Evolutionary conservation across 2,888 invertebrate species (phyloP).

Genomic region (Anarsia innoxiella): DNA sequence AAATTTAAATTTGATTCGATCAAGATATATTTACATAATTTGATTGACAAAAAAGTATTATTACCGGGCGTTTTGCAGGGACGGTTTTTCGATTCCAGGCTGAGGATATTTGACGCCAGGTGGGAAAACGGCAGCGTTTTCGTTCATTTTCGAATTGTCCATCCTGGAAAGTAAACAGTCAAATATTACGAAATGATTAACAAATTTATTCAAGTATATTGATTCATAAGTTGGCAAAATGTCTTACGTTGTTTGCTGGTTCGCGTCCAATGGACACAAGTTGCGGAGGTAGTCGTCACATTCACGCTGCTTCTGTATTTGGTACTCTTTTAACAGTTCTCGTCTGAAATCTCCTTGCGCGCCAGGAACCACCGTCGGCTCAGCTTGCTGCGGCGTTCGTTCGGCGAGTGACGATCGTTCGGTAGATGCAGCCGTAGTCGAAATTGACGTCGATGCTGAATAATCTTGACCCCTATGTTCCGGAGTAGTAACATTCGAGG

Average conservation of each 20-base stretch:
- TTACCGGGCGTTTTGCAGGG: conserved; percentile 12
- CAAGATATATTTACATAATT: too few species aligned
- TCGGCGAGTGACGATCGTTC: conserved; percentile 58
- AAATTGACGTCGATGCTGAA: conserved; percentile 76
- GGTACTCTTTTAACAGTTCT: conserved; percentile 87
- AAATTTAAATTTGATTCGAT: too few species aligned
- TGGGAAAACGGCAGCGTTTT: conserved; percentile 36
- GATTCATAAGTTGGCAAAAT: background rate
- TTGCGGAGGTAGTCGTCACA: conserved; percentile 66
- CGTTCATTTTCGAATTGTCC: conserved; percentile 39
- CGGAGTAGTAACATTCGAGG: conserved; percentile 77
- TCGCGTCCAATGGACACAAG: conserved; percentile 55
- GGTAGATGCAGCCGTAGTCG: conserved; percentile 82
- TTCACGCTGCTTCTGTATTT: conserved; percentile 82
- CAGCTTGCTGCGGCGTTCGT: conserved; percentile 40
- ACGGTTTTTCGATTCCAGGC: conserved; percentile 33
- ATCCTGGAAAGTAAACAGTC: conserved; percentile 55
- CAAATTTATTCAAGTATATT: background rate
- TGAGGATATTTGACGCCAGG: conserved; percentile 33
- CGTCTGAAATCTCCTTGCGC: conserved; percentile 68
- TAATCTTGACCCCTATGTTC: conserved; percentile 81
- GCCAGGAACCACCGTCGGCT: conserved; percentile 36
- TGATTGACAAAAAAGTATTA: too few species aligned
- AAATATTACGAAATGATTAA: too few species aligned
- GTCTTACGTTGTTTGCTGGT: conserved; percentile 54